A percentile compares a stretch with the other conserved stretches of the same genome.
Evolutionary conservation across 2,113 vertebrate species (phyloP).

Genomic region (Excalfactoria chinensis): DNA sequence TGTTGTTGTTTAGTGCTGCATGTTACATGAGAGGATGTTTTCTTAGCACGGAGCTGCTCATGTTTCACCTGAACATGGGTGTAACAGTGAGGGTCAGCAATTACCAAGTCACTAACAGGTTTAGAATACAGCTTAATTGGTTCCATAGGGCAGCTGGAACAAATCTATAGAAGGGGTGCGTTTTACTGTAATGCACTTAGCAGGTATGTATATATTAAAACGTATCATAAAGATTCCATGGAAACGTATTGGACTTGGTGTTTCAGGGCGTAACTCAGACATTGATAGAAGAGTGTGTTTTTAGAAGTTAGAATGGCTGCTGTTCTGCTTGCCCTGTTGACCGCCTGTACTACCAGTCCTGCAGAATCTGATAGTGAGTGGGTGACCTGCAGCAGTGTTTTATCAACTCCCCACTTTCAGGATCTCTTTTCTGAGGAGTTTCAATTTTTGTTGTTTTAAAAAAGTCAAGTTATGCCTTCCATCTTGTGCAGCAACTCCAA

Average conservation of each 20-base stretch:
- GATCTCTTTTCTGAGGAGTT: neutral
- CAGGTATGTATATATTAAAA: neutral
- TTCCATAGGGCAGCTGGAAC: neutral
- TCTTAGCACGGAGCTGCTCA: neutral
- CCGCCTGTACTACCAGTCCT: fast-evolving
- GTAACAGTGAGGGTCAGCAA: neutral
- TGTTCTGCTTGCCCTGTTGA: neutral
- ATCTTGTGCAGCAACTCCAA: neutral
- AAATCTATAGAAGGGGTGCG: neutral
- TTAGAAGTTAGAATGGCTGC: neutral
- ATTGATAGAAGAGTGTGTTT: neutral
- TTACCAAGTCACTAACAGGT: neutral
- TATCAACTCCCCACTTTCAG: neutral
- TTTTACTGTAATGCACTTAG: neutral
- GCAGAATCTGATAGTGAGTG: neutral
- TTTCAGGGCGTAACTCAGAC: neutral
- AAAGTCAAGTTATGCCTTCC: too few relatives aligned
- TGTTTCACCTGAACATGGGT: neutral
- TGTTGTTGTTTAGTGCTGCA: neutral
- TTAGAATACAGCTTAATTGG: neutral
- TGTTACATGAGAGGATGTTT: neutral
- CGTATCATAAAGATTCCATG: neutral
- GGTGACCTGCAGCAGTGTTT: neutral
- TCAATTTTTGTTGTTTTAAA: neutral
- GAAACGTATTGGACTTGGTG: neutral